Conservation (phyloP, 2,113 vertebrate genomes). For the Gavia stellata region DNA sequence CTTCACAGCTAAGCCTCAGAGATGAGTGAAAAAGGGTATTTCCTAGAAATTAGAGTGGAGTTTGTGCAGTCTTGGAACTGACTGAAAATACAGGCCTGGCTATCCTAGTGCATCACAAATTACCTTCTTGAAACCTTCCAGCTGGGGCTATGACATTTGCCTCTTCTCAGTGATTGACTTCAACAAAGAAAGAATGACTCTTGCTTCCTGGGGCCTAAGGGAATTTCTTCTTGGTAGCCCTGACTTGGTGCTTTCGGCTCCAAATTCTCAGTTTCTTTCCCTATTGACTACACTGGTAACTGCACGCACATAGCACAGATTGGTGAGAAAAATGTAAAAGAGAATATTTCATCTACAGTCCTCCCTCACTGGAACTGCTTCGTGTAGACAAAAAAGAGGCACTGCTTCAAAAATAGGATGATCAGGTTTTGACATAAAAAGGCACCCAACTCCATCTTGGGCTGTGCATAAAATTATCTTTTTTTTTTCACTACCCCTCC, state of each 20-base stretch:
- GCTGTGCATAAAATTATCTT: background rate
- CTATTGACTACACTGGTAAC: background rate
- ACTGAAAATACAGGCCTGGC: background rate
- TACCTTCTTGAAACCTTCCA: background rate
- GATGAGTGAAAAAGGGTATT: background rate
- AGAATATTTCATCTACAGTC: background rate
- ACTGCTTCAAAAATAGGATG: background rate
- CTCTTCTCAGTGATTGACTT: background rate
- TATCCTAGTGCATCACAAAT: background rate
- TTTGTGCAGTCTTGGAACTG: background rate
- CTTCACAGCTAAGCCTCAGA: background rate
- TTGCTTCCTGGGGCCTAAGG: background rate
- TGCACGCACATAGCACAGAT: accelerated
- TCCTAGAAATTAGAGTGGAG: background rate
- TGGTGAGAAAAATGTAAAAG: background rate
- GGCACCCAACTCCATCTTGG: background rate
- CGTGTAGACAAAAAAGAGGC: background rate
- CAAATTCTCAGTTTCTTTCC: background rate
- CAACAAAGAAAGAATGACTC: background rate
- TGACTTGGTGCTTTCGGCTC: background rate
- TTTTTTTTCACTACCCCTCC: background rate
- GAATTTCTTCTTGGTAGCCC: background rate
- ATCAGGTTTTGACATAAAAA: conserved; percentile 9
- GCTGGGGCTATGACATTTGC: background rate
- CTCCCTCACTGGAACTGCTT: background rate